Evolutionary conservation across 53 echinoderm and acorn worm genomes (phyloP).

Genomic region (Echinometra lucunter): DNA sequence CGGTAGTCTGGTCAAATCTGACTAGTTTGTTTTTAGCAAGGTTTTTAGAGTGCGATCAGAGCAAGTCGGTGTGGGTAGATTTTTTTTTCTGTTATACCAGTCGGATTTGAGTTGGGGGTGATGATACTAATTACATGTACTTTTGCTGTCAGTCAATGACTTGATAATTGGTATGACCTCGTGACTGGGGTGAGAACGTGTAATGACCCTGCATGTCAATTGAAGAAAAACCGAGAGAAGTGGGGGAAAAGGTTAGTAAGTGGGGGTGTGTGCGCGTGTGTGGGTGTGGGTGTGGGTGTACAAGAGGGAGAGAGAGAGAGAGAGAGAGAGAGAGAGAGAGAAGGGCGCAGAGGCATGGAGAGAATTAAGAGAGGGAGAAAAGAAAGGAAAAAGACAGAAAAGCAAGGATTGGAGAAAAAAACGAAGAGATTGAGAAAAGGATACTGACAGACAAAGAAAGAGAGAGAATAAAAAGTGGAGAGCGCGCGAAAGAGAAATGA

Average conservation of each 20-base stretch:
- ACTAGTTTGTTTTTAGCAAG: too few relatives aligned
- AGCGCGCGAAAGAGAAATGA: not conserved
- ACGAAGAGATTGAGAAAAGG: not conserved
- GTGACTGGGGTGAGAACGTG: not conserved
- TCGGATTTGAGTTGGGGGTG: not conserved
- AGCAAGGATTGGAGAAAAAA: not conserved
- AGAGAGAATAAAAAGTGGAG: not conserved
- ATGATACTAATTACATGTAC: constrained; percentile 20
- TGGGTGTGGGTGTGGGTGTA: too few relatives aligned
- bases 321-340: not conserved
- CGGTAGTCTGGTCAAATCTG: too few relatives aligned
- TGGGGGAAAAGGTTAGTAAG: not conserved
- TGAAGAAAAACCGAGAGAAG: not conserved
- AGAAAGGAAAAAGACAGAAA: not conserved
- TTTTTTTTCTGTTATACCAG: not conserved
- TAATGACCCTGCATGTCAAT: not conserved
- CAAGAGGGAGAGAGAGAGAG: too few relatives aligned
- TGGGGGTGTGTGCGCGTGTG: too few relatives aligned
- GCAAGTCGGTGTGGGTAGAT: not conserved
- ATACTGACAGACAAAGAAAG: not conserved
- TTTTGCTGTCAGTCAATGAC: not conserved
- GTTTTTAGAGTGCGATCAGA: too few relatives aligned
- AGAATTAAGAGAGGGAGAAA: not conserved
- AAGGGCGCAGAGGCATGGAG: not conserved
- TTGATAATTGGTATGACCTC: constrained; percentile 43